Percentiles rank a stretch among this genome's conserved stretches.
phyloP scores from a whole-genome alignment of 2,797 vertebrate genomes.

The Propithecus deckenii region DNA sequence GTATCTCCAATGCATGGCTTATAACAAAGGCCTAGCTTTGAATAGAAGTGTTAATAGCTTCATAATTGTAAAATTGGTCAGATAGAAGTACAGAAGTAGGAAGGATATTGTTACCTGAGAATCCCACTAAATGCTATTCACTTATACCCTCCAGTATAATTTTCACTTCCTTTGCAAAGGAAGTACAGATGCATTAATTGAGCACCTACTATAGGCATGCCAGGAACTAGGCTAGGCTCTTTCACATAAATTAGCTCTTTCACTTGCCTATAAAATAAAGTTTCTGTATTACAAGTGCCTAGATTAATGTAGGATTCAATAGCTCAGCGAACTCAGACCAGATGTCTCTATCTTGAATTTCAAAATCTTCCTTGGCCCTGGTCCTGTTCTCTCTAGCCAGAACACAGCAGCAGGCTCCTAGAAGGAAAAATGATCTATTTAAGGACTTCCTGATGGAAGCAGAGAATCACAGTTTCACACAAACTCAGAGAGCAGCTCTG shows the following conservation, averaged over 20 bases:
- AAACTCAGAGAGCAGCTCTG: neutral
- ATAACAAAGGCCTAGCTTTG: neutral
- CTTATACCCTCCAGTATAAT: neutral
- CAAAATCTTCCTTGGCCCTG: slow-evolving; percentile 45
- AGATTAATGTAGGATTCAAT: slow-evolving; percentile 34
- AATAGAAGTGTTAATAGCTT: neutral
- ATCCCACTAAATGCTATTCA: neutral
- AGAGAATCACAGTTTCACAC: neutral
- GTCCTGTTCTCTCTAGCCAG: slow-evolving; percentile 31
- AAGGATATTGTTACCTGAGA: neutral
- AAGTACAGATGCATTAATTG: neutral
- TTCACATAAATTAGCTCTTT: slow-evolving; percentile 29
- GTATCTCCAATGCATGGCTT: neutral
- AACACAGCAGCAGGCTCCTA: slow-evolving; percentile 47
- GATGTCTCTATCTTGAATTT: slow-evolving; percentile 54
- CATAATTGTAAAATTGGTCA: neutral
- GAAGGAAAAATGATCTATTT: slow-evolving; percentile 41
- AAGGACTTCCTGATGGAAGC: slow-evolving; percentile 29
- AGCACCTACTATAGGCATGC: neutral
- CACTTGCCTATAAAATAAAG: slow-evolving; percentile 39
- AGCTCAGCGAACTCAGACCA: slow-evolving; percentile 50
- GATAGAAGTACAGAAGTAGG: neutral
- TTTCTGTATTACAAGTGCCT: neutral
- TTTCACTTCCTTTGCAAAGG: slow-evolving; percentile 39
- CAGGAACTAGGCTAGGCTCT: neutral